A percentile compares a stretch with the other conserved stretches of the same genome.
phyloP scores from a whole-genome alignment of 1,140 invertebrate species.

The Melitaea cinxia region DNA sequence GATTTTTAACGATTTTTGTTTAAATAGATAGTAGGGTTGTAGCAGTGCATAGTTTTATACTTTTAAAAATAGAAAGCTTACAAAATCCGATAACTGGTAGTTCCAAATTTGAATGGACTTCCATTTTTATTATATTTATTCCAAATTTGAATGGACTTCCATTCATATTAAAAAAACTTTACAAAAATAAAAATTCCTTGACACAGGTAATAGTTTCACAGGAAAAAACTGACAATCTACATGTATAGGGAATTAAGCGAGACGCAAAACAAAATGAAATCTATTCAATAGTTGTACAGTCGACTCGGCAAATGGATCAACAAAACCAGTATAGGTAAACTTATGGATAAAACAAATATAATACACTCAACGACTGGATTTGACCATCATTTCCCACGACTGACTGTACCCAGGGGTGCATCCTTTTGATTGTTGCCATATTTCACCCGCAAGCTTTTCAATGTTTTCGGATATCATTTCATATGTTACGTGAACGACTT shows the following conservation, averaged over 20 bases:
- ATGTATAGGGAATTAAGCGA: conserved; percentile 40
- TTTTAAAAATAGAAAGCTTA: too few relatives aligned
- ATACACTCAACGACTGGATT: conserved; percentile 9
- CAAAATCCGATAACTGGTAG: too few relatives aligned
- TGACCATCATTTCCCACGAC: conserved; percentile 1
- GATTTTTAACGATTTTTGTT: too few relatives aligned
- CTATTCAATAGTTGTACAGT: conserved; percentile 42
- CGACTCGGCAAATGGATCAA: conserved; percentile 19
- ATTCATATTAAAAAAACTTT: too few relatives aligned
- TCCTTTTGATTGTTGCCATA: conserved; percentile 50
- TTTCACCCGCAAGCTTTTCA: conserved; percentile 41
- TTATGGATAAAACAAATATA: conserved; percentile 14
- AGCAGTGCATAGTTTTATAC: too few relatives aligned
- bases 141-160: too few relatives aligned
- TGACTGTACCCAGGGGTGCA: conserved; percentile 20
- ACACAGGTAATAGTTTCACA: background rate
- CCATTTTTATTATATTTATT: too few relatives aligned
- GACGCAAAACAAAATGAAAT: conserved; percentile 58
- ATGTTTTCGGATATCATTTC: conserved; percentile 14
- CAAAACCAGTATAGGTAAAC: conserved; percentile 1
- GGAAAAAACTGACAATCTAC: conserved; percentile 15
- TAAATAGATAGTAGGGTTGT: too few relatives aligned
- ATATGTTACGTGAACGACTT: conserved; percentile 1
- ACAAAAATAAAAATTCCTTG: too few relatives aligned
- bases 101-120: too few relatives aligned